phyloP scores from a whole-genome alignment of 2,797 vertebrate genomes.

The Antennarius maculatus region DNA sequence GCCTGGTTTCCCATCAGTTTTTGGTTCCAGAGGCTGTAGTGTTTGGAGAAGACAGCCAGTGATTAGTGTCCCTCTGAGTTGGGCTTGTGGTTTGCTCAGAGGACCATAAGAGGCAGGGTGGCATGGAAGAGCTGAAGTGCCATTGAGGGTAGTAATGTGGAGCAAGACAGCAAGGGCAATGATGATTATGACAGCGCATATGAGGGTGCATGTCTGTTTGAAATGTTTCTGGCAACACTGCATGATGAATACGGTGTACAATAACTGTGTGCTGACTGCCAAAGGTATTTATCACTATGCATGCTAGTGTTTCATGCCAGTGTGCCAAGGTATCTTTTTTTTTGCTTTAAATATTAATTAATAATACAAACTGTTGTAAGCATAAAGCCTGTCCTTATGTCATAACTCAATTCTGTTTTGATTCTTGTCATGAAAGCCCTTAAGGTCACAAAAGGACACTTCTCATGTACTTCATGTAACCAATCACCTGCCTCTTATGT shows the following conservation, averaged over 20 bases:
- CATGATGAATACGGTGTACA: slow-evolving; percentile 41
- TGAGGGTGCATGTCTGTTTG: slow-evolving; percentile 47
- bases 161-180: slow-evolving; percentile 19
- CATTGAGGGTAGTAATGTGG: slow-evolving; percentile 27
- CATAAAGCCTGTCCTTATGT: neutral
- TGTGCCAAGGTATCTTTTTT: slow-evolving; percentile 10
- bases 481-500: neutral
- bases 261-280: slow-evolving; percentile 4
- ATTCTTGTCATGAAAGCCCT: neutral
- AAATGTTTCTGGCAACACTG: slow-evolving; percentile 50
- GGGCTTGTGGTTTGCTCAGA: slow-evolving; percentile 38
- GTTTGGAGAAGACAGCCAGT: slow-evolving; percentile 38
- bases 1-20: slow-evolving; percentile 54
- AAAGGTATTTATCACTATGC: slow-evolving; percentile 25
- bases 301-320: slow-evolving; percentile 39
- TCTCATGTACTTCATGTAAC: neutral
- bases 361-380: slow-evolving; percentile 29
- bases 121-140: slow-evolving; percentile 32
- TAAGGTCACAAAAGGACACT: neutral
- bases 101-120: slow-evolving; percentile 79
- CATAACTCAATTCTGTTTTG: neutral
- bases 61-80: slow-evolving; percentile 58
- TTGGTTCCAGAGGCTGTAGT: slow-evolving; percentile 45
- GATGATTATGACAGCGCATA: slow-evolving; percentile 12
- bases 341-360: slow-evolving; percentile 18